A percentile compares a stretch with the other conserved stretches of the same genome.
Evolutionary conservation across 2,888 invertebrate species (phyloP).

Genomic region (Orchesella flavescens): DNA sequence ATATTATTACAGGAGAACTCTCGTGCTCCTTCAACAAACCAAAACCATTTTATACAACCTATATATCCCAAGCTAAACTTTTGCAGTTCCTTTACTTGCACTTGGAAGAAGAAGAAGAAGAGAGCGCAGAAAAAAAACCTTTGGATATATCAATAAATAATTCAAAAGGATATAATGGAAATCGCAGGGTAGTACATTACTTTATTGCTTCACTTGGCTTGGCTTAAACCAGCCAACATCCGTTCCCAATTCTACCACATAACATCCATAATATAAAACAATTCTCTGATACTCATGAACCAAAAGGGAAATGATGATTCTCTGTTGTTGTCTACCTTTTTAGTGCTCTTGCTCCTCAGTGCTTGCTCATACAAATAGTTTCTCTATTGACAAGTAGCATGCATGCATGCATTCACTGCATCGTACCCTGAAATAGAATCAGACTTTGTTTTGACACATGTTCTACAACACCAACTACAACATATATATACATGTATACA

Average conservation of each 20-base stretch:
- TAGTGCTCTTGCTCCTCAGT: too few species aligned
- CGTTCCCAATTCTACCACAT: constrained; percentile 41
- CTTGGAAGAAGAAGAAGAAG: too few species aligned
- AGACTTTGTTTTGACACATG: too few species aligned
- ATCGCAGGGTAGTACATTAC: constrained; percentile 57
- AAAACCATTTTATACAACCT: background rate
- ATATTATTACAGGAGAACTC: constrained; percentile 11
- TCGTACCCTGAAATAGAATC: too few species aligned
- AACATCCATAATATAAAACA: constrained; percentile 4
- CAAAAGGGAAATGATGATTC: background rate
- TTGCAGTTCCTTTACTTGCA: constrained; percentile 11
- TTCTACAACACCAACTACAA: too few species aligned
- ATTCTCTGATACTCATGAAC: background rate
- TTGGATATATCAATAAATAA: constrained; percentile 59
- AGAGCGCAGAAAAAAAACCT: too few species aligned
- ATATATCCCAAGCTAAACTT: constrained; percentile 15
- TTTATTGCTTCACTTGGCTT: constrained; percentile 56
- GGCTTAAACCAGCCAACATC: constrained; percentile 36
- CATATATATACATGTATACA: too few species aligned
- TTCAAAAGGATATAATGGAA: constrained; percentile 61
- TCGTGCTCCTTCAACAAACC: background rate
- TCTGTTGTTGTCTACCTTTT: background rate
- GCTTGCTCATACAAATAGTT: too few species aligned
- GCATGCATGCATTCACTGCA: too few species aligned
- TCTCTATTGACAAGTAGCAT: too few species aligned